Percentiles rank a stretch among this genome's conserved stretches.
phyloP scores from a whole-genome alignment of 2,113 vertebrate genomes.

The Oophaga pumilio region DNA sequence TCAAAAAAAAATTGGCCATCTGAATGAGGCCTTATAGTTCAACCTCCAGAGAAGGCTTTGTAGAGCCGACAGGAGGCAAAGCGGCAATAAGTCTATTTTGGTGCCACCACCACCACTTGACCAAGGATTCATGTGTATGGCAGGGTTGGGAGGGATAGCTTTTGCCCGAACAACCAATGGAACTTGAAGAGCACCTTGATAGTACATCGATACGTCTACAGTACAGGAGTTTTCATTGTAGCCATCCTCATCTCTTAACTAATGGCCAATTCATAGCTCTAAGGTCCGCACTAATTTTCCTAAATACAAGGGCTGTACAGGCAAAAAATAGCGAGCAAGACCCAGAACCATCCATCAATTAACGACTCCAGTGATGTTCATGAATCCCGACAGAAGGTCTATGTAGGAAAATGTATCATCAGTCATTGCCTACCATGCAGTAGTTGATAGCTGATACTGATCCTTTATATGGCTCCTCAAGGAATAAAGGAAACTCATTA shows the following conservation, averaged over 20 bases:
- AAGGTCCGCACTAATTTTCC: not conserved
- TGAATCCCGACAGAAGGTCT: conserved; percentile 4
- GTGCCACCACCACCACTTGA: no score
- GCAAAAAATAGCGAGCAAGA: not conserved
- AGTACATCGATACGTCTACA: not conserved
- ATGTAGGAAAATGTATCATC: not conserved
- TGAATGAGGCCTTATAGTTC: no score
- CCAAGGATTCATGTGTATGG: no score
- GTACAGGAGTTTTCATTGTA: not conserved
- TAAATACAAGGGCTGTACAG: not conserved
- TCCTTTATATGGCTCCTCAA: not conserved
- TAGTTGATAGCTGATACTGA: not conserved
- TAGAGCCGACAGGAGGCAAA: no score
- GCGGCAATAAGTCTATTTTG: no score
- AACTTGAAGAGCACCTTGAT: no score
- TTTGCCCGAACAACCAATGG: no score
- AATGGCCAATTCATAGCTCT: not conserved
- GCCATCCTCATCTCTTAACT: not conserved
- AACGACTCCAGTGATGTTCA: not conserved
- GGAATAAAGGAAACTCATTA: conserved; percentile 25
- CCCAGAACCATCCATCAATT: not conserved
- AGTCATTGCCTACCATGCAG: not conserved
- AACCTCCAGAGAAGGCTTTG: no score
- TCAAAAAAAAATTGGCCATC: no score
- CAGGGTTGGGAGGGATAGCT: no score